Evolutionary conservation across 2,797 vertebrate genomes (phyloP), one percentile per base, ranked within the genome.

Genomic region (Hephaestus fuliginosus): DNA sequence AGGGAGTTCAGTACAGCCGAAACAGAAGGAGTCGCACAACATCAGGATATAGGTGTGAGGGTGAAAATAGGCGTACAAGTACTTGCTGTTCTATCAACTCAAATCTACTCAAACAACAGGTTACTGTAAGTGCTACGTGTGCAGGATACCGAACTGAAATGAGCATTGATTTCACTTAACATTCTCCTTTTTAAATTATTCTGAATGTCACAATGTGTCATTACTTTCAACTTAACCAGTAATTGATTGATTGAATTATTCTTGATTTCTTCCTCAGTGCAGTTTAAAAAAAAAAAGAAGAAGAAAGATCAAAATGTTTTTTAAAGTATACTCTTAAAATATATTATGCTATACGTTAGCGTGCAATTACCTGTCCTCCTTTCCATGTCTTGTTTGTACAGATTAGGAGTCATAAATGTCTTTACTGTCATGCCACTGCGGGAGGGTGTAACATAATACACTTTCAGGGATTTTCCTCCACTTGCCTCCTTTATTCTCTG

Each of bases 371-470:
- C 57, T 85, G 64, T 75, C 56, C 68, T 70, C 49, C 52, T 52
- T 64, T 53, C 10, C 60, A 66, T 67, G 57, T 78, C 57, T 28
- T 81, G 83, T 87, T 92, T 87, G 63, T 52, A 78, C 61, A 76
- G 76, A 87, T 89, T 81, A 84, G 39, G 49, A 68, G 52, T 74
- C 62, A 46, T 85, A 74, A 87, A 81, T 60, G 64, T 76, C 48
- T 70, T 84, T 22, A 74, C 77, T 77, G 68, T 89, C 83, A 39
- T 86, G 86, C 81, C 83, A 43, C 79, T 79, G 78, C 76, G 82
- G 74, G 77, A 83, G 60, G 33, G 3, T 56, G 88, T 82, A 87
- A 91, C 43, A 33, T n/a, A 85, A 91, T 87, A 80, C 70, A 44
- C 57, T 74, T 64, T 53, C 13, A 36, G 86, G 80, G 78, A 73